These are phyloP conservation scores for Brachionus manjavacas DNA, from an alignment of 1,140 invertebrate species.

Conservation along the genomic window DNA sequence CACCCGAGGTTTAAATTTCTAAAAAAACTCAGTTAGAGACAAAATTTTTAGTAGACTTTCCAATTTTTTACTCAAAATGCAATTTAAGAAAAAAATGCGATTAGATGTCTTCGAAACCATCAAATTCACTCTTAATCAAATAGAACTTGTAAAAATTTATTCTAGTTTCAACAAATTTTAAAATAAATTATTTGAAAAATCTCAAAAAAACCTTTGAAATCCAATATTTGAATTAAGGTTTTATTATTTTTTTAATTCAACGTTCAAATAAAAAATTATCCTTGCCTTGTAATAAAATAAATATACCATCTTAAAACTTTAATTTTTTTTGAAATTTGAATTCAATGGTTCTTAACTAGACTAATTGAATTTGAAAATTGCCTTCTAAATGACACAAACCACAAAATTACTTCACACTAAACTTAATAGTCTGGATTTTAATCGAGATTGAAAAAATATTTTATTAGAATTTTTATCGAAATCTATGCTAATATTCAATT, in stretches of 20 bases:
- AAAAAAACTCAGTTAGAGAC: too few relatives aligned
- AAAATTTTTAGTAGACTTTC: too few relatives aligned
- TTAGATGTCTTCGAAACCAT: not conserved
- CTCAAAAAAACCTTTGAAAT: not conserved
- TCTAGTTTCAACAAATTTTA: not conserved
- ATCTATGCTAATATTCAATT: not conserved
- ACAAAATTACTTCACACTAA: not conserved
- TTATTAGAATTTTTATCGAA: not conserved
- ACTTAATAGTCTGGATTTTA: not conserved
- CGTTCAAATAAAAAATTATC: not conserved
- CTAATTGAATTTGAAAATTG: not conserved
- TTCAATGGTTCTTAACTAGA: not conserved
- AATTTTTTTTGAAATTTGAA: not conserved
- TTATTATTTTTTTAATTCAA: not conserved
- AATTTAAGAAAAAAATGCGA: too few relatives aligned
- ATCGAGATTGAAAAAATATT: not conserved
- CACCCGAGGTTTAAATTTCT: too few relatives aligned
- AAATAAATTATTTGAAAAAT: not conserved
- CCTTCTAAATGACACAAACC: not conserved
- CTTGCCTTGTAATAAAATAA: not conserved
- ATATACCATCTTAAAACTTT: not conserved
- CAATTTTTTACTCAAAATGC: too few relatives aligned
- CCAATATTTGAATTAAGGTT: not conserved
- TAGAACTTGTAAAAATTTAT: not conserved
- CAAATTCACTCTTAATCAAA: not conserved